Percentiles rank a stretch among this genome's conserved stretches.
These are phyloP conservation scores for Tortrix viridana DNA, from an alignment of 2,888 invertebrate species.

Conservation along the genomic window DNA sequence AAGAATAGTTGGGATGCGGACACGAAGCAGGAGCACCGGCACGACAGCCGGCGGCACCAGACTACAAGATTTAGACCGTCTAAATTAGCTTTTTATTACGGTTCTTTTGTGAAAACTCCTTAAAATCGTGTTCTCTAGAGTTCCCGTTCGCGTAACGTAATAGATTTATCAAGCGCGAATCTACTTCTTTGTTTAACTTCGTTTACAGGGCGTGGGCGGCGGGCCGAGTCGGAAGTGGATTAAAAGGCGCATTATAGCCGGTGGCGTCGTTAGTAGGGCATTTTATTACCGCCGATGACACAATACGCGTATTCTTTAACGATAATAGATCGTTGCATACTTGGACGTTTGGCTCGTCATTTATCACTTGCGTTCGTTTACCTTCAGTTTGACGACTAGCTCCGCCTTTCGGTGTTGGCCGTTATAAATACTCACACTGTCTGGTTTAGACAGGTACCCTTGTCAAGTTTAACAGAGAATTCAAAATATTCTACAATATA, in stretches of 20 bases:
- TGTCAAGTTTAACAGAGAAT: not conserved
- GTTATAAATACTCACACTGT: conserved; percentile 7
- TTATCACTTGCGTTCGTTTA: conserved; percentile 23
- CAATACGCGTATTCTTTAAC: conserved; percentile 32
- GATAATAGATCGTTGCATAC: conserved; percentile 32
- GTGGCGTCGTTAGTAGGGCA: conserved; percentile 48
- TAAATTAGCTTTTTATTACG: conserved; percentile 30
- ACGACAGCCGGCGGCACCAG: conserved; percentile 50
- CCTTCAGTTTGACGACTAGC: conserved; percentile 27
- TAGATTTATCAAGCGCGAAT: conserved; percentile 12
- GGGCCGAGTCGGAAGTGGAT: conserved; percentile 58
- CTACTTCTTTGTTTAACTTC: conserved; percentile 42
- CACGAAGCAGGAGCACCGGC: conserved; percentile 55
- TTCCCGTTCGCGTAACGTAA: conserved; percentile 25
- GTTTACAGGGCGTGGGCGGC: conserved; percentile 59
- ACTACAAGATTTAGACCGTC: conserved; percentile 26
- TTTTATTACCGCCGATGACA: conserved; percentile 40
- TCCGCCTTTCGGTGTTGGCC: conserved; percentile 16
- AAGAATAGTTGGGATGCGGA: conserved; percentile 61
- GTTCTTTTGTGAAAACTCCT: conserved; percentile 13
- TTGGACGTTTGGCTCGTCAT: conserved; percentile 29
- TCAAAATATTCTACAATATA: no score
- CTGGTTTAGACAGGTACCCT: not conserved
- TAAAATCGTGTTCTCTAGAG: conserved; percentile 16
- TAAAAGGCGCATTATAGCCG: conserved; percentile 50